A percentile compares a stretch with the other conserved stretches of the same genome.
Evolutionary conservation across 2,113 vertebrate species (phyloP).

Genomic region (Panthera leo): DNA sequence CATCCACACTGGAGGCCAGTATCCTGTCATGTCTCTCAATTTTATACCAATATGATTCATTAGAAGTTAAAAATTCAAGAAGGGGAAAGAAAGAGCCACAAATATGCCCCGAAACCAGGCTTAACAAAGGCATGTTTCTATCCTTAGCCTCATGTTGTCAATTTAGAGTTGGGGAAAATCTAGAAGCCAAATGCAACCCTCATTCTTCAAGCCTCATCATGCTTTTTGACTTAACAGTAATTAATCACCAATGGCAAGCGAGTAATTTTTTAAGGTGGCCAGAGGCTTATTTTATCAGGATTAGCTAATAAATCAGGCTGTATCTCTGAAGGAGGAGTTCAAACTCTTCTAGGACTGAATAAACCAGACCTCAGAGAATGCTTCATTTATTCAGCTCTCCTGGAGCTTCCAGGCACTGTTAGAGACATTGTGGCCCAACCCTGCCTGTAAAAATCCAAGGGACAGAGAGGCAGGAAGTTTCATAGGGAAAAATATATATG

Average conservation of each 20-base stretch:
- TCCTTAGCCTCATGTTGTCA: conserved; percentile 73
- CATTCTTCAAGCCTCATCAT: conserved; percentile 83
- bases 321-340: conserved; percentile 82
- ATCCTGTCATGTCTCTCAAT: conserved; percentile 41
- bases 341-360: conserved; percentile 84
- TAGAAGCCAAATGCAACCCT: conserved; percentile 72
- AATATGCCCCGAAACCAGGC: conserved; percentile 75
- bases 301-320: conserved; percentile 87
- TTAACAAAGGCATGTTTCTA: conserved; percentile 80
- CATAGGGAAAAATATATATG: conserved; percentile 55
- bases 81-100: conserved; percentile 65
- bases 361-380: conserved; percentile 77
- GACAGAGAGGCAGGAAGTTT: conserved; percentile 71
- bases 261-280: conserved; percentile 84
- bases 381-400: conserved; percentile 63
- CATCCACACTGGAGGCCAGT: background rate
- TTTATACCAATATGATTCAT: conserved; percentile 41
- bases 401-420: conserved; percentile 37
- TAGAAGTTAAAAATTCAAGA: conserved; percentile 71
- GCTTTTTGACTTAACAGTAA: conserved; percentile 84
- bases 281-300: conserved; percentile 87
- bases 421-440: conserved; percentile 36
- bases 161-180: conserved; percentile 74
- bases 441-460: conserved; percentile 55
- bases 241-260: conserved; percentile 86